phyloP scores from a whole-genome alignment of 2,888 invertebrate species.

The Cryptocephalus moraei region DNA sequence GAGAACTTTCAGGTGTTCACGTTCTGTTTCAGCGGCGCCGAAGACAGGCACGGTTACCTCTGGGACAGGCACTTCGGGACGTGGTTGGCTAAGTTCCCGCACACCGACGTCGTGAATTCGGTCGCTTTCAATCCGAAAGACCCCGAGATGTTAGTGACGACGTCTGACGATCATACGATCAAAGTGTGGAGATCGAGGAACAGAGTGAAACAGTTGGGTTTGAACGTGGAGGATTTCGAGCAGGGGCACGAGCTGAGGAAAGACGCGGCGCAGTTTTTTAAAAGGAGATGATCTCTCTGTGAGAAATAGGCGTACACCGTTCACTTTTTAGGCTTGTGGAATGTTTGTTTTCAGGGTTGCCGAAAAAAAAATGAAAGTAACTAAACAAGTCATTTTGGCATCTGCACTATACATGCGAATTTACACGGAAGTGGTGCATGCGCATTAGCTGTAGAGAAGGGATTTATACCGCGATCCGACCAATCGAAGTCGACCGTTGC shows the following conservation, averaged over 20 bases:
- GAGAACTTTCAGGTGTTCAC: not conserved
- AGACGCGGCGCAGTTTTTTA: constrained; percentile 1
- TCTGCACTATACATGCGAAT: too few relatives aligned
- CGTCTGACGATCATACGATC: constrained; percentile 69
- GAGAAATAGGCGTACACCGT: too few relatives aligned
- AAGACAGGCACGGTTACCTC: constrained; percentile 71
- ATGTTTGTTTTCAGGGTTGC: too few relatives aligned
- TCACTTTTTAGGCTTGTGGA: too few relatives aligned
- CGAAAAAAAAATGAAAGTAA: too few relatives aligned
- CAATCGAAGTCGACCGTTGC: too few relatives aligned
- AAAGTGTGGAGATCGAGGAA: constrained; percentile 51
- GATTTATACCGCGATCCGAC: too few relatives aligned
- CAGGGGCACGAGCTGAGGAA: constrained; percentile 39
- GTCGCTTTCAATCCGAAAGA: constrained; percentile 77
- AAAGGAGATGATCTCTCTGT: not conserved
- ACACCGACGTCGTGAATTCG: constrained; percentile 71
- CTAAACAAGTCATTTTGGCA: too few relatives aligned
- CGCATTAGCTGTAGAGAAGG: too few relatives aligned
- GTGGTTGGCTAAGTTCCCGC: constrained; percentile 64
- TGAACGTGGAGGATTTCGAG: constrained; percentile 32
- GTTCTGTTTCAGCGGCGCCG: constrained; percentile 57
- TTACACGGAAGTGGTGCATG: too few relatives aligned
- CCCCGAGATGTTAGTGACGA: constrained; percentile 71
- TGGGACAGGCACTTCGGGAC: constrained; percentile 81
- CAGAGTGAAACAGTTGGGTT: constrained; percentile 39